Evolutionary conservation across 1,140 invertebrate species (phyloP).

Genomic region (Apis cerana): DNA sequence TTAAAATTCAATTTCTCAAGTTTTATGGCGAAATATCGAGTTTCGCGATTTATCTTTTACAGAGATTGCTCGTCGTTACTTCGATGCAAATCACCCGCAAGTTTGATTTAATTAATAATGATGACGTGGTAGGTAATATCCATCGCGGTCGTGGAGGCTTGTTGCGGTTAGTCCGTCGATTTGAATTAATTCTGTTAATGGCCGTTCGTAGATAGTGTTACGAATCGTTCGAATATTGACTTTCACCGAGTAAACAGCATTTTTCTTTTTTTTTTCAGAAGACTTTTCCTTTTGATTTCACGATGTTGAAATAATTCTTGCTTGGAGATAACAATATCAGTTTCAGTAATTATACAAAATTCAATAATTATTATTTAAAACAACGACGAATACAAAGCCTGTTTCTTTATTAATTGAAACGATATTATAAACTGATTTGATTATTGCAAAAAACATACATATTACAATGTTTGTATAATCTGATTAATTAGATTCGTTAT

Average conservation of each 20-base stretch:
- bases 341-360: no score
- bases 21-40: background rate
- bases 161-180: constrained; percentile 20
- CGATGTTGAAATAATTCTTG: background rate
- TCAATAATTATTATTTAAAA: no score
- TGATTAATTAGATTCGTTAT: no score
- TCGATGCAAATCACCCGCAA: background rate
- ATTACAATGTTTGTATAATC: no score
- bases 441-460: no score
- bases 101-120: constrained; percentile 42
- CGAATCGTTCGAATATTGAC: constrained; percentile 20
- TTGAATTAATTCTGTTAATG: constrained; percentile 44
- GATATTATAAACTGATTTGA: no score
- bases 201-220: background rate
- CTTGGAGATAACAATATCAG: no score
- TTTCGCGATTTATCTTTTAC: background rate
- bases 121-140: constrained; percentile 12
- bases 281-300: no score
- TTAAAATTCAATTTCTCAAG: no score
- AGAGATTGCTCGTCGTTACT: background rate
- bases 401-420: no score
- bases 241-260: background rate
- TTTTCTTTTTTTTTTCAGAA: background rate
- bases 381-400: no score
- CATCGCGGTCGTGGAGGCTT: background rate